Base-by-base conservation (phyloP, 2,888 invertebrate genomes). In the Pilophorus perplexus region DNA sequence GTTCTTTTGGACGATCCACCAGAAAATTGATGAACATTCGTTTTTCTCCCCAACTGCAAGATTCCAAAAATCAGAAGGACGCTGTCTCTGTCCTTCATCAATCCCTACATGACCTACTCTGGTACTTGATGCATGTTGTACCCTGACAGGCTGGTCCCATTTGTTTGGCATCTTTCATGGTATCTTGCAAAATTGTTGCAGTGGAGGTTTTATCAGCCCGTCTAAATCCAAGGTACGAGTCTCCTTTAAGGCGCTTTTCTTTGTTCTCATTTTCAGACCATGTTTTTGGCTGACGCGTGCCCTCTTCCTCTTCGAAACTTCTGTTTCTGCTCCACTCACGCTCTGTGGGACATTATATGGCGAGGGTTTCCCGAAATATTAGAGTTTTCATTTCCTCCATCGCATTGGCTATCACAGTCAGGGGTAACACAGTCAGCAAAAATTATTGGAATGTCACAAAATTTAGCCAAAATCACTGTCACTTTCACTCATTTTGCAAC, bases 1-100 rank as follows among this genome's bases (percentile, higher is more conserved):
- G 57, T 28, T 57, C 27, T 37, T 55, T 55, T 28, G 55, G 55
- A 27, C 12, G 27, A 25, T 23, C 27, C 33, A 37, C 37, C 37
- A 57, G 57, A 57, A 38, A 57, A 37, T 25, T 28, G 37, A 57
- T 57, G 57, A 37, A 57, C 28, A 37, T 38, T 22, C 28, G 25
- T 37, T 57, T 57, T 37, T 37, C 57, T 37, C 28, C 40, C 57
- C 38, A 57, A 16, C 20, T 42, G 18, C 42, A n/a, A 42, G n/a
- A 42, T 42, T 42, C 50, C 50, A 50, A 14, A 50, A 50, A 14
- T 22, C 50, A 50, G 50, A 50, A 20, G 23, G 50, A 10, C 50
- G 50, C 25, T 50, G 50, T 50, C 50, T 22, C 50, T 22, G 23
- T 22, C 27, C 50, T 22, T 50, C 50, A 14, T 50, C 50, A 27